Base-by-base conservation (phyloP, 2,797 vertebrate species). In the Molossus molossus region DNA sequence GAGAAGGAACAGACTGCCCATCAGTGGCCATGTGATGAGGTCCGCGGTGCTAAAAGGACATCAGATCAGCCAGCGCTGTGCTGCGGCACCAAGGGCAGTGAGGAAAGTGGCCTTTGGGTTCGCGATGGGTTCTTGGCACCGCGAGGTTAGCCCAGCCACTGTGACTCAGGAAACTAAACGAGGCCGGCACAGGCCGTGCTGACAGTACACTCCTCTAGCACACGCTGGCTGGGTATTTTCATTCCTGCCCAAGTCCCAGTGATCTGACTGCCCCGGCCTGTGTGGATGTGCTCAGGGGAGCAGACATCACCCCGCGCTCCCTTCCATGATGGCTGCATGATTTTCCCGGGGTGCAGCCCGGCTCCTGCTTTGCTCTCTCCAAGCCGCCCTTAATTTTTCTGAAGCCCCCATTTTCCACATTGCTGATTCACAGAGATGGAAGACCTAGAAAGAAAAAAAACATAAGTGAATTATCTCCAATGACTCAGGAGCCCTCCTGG, bases 351-450 rank as follows among this genome's bases (percentile, higher is more conserved):
- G 20, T 6, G 69, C 64, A 20, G 65, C 18, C 1, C 12, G 0
- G 88, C 29, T 57, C 83, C 70, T 70, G 87, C 73, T 73, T 27
- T 67, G 69, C 91, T 96, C 85, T n/a, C 69, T 85, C 62, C 81
- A 60, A 80, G 69, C 92, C 82, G 87, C 60, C 37, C 33, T 88
- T 55, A 13, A 10, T 69, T n/a, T 76, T 93, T 72, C 40, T 6
- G 67, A 93, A 95, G 72, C 73, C 25, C 76, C n/a, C 0, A 1
- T 50, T 81, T 75, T 91, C 88, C 77, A 70, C 77, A 8, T 53
- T 15, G 23, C 94, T 81, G 93, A 93, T 84, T 95, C 93, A 93
- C 83, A 93, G 87, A 93, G n/a, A 40, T 13, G 21, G 55, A 84
- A 85, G 95, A 55, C 65, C 40, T 45, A 40, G 45, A 72, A 48